These are phyloP conservation scores for Nothoprocta pentlandii DNA, from an alignment of 2,113 vertebrate genomes.

Conservation along the genomic window DNA sequence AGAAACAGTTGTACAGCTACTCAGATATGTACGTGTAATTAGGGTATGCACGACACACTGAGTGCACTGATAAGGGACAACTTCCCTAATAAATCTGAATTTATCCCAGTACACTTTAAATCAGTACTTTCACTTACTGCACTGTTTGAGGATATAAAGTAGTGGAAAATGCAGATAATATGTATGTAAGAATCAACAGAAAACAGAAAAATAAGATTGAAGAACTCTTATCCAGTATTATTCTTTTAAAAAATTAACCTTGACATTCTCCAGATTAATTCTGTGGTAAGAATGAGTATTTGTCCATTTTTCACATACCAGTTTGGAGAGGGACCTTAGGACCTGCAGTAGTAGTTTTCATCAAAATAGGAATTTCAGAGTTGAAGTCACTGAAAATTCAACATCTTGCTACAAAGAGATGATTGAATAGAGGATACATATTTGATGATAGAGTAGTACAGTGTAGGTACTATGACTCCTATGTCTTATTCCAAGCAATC, in stretches of 20 bases:
- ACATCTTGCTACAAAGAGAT: not conserved
- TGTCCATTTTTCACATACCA: not conserved
- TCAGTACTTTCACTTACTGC: not conserved
- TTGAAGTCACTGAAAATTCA: not conserved
- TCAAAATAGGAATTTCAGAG: not conserved
- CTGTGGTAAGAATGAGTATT: not conserved
- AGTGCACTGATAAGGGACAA: not conserved
- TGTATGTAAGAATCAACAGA: not conserved
- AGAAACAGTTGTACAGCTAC: not conserved
- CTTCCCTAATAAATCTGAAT: not conserved
- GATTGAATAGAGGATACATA: not conserved
- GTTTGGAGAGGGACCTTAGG: not conserved
- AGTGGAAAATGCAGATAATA: not conserved
- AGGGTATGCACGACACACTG: not conserved
- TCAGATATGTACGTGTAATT: accelerated
- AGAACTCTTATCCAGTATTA: not conserved
- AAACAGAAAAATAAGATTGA: not conserved
- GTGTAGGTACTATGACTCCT: not conserved
- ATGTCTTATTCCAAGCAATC: not conserved
- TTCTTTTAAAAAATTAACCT: not conserved
- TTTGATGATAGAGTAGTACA: not conserved
- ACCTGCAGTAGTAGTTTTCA: not conserved
- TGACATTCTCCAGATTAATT: not conserved
- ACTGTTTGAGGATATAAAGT: not conserved
- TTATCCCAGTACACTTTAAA: not conserved